These are phyloP conservation scores for Drosophila paucipuncta DNA, from an alignment of 2,888 invertebrate species.

Conservation along the genomic window DNA sequence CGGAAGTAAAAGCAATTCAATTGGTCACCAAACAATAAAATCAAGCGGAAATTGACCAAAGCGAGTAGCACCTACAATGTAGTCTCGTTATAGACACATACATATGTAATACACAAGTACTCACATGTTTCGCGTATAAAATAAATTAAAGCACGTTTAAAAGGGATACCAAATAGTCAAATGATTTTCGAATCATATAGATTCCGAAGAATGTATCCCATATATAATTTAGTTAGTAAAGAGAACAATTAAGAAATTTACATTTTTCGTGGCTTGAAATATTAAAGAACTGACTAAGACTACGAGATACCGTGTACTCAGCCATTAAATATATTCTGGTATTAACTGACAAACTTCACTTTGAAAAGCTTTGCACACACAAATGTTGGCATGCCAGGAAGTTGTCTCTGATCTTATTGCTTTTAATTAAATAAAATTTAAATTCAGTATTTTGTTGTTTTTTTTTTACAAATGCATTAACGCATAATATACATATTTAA, in stretches of 20 bases:
- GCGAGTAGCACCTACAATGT: conserved; percentile 18
- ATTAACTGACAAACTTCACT: background rate
- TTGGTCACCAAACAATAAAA: conserved; percentile 76
- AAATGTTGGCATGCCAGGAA: background rate
- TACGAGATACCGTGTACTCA: background rate
- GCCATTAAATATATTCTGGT: background rate
- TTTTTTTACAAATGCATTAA: background rate
- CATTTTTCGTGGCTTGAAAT: background rate
- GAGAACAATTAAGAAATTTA: background rate
- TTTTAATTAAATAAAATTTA: background rate
- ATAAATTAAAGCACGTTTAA: conserved; percentile 70
- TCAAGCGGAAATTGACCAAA: conserved; percentile 53
- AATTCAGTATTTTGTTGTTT: background rate
- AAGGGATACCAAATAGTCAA: conserved; percentile 30
- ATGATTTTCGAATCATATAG: conserved; percentile 3
- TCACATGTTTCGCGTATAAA: conserved; percentile 2
- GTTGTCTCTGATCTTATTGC: background rate
- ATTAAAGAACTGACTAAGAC: background rate
- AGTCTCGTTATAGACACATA: background rate
- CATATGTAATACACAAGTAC: background rate
- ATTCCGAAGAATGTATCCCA: background rate
- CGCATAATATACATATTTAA: background rate
- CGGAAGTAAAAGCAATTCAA: conserved; percentile 50
- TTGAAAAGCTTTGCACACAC: background rate
- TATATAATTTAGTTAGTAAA: background rate